These are phyloP conservation scores for Himalopsyche kuldschensis DNA, from an alignment of 2,888 invertebrate species.

Conservation along the genomic window DNA sequence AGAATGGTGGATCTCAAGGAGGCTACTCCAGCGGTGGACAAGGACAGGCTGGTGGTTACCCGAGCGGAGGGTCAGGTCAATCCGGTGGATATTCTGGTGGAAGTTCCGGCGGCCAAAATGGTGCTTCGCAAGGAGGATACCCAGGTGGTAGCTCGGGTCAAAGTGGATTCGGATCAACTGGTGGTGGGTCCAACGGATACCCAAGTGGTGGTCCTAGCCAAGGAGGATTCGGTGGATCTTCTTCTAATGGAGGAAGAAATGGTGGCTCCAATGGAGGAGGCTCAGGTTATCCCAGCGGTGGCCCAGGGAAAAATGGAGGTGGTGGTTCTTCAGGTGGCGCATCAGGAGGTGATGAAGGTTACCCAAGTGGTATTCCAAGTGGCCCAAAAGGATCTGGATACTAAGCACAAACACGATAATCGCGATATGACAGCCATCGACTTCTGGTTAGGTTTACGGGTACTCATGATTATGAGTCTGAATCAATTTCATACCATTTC, in stretches of 20 bases:
- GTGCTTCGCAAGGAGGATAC: not conserved
- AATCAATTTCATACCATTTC: not conserved
- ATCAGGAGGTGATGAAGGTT: constrained; percentile 47
- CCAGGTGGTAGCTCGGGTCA: constrained; percentile 10
- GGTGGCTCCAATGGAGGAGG: not conserved
- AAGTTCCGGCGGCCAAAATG: not conserved
- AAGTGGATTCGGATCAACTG: constrained; percentile 16
- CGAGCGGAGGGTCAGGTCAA: constrained; percentile 1
- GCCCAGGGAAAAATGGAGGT: constrained; percentile 14
- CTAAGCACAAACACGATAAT: constrained; percentile 41
- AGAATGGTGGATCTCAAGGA: constrained; percentile 25
- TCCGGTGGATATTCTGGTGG: not conserved
- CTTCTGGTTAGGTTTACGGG: constrained; percentile 6
- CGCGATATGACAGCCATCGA: not conserved
- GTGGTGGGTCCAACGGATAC: constrained; percentile 31
- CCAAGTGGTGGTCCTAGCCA: constrained; percentile 28
- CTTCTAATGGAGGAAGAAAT: not conserved
- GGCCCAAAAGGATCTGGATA: constrained; percentile 55
- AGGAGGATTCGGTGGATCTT: constrained; percentile 7
- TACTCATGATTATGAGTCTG: not conserved
- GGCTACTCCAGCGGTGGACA: constrained; percentile 29
- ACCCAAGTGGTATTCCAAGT: constrained; percentile 44
- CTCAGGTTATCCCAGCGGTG: constrained; percentile 27
- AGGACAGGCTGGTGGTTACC: constrained; percentile 26
- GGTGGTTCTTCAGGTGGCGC: constrained; percentile 21